phyloP scores from a whole-genome alignment of 2,113 vertebrate genomes.

The Tragelaphus buxtoni region DNA sequence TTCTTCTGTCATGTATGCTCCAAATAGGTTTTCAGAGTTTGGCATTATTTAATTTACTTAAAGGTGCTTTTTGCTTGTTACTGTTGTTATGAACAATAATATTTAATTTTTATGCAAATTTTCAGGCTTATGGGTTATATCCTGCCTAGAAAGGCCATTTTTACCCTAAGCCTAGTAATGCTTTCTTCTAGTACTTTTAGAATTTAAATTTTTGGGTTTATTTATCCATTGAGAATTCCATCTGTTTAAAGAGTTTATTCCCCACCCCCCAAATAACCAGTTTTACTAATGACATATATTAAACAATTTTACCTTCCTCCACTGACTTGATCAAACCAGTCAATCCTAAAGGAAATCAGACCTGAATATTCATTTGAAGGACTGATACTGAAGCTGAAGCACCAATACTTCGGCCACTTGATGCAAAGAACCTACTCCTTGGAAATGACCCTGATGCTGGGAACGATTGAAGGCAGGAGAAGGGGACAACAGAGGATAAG shows the following conservation, averaged over 20 bases:
- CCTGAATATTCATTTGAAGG: not conserved
- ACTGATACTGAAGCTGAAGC: not conserved
- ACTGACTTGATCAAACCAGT: not conserved
- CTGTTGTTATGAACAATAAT: not conserved
- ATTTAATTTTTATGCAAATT: not conserved
- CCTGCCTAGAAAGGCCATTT: not conserved
- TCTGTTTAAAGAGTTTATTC: not conserved
- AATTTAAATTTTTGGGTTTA: not conserved
- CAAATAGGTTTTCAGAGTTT: not conserved
- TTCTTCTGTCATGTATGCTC: not conserved
- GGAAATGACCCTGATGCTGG: not conserved
- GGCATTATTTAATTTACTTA: not conserved
- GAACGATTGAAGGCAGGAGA: not conserved
- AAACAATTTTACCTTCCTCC: not conserved
- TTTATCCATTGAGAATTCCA: not conserved
- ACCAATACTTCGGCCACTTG: not conserved
- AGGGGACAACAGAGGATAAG: not conserved
- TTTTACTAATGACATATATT: not conserved
- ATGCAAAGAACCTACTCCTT: not conserved
- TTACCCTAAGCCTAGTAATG: not conserved
- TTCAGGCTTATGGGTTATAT: not conserved
- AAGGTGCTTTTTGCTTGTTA: not conserved
- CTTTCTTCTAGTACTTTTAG: not conserved
- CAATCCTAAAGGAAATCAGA: not conserved
- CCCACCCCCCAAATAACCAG: not conserved